phyloP scores from a whole-genome alignment of 2,888 invertebrate genomes.

The Polymixis lichenea region DNA sequence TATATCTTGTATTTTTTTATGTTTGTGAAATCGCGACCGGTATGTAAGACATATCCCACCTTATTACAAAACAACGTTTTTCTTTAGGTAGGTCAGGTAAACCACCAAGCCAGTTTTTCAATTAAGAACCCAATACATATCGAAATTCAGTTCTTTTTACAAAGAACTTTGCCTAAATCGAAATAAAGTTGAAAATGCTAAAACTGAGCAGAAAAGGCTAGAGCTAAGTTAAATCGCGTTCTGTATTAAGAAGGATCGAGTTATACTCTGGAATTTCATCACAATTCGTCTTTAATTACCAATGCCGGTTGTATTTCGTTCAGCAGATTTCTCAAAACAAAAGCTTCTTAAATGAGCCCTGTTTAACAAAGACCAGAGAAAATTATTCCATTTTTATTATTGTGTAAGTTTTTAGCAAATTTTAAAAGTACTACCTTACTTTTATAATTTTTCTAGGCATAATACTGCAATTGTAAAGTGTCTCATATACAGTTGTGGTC shows the following conservation, averaged over 20 bases:
- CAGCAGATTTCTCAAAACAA: not conserved
- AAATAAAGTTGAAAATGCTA: no score
- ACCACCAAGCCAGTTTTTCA: no score
- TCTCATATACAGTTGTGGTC: not conserved
- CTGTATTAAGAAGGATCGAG: not conserved
- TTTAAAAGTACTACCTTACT: slow-evolving; percentile 19
- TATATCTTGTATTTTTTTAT: not conserved
- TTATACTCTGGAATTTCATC: slow-evolving; percentile 14
- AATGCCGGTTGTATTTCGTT: slow-evolving; percentile 19
- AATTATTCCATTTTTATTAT: slow-evolving; percentile 30
- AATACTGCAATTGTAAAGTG: slow-evolving; percentile 2
- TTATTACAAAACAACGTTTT: no score
- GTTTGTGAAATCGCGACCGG: slow-evolving; percentile 13
- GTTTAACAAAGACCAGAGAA: not conserved
- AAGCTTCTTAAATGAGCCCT: slow-evolving; percentile 1
- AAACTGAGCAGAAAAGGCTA: no score
- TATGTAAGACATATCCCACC: slow-evolving; percentile 37
- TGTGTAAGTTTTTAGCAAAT: slow-evolving; percentile 35
- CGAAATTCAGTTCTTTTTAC: no score
- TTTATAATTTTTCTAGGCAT: slow-evolving; percentile 21
- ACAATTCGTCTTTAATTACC: slow-evolving; percentile 8
- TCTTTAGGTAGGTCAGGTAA: no score
- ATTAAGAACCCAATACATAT: no score
- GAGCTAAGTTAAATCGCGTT: no score
- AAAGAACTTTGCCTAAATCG: no score